Base-by-base conservation (phyloP, 2,113 vertebrate genomes). In the Protobothrops mucrosquamatus region DNA sequence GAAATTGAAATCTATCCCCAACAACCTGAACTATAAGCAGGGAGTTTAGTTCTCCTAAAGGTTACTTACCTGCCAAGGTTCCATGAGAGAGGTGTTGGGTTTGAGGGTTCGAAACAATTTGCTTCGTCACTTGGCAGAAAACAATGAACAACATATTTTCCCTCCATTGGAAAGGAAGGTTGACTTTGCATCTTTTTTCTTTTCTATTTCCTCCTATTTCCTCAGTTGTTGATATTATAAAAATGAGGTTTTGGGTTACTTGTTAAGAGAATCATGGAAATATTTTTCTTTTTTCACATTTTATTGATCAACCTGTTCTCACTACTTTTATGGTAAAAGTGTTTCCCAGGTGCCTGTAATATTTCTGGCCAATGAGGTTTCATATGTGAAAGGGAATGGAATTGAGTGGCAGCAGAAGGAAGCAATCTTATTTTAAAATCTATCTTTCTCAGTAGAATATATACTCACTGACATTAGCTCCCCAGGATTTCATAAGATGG, bases 1-100 rank as follows among this genome's bases (percentile, higher is more conserved):
- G 87, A 90, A 26, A 57, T 51, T 29, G 90, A 81, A 92, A 85
- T 74, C 85, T 81, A 92, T 88, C n/a, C n/a, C 88, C 90, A 94
- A 91, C 48, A 39, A 20, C 10, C 90, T 93, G 3, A 23, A 48
- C 23, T 18, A 52, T n/a, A 93, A 34, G 74, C 74, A 39, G 18
- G n/a, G 34, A 81, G 18, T 81, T 81, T 81, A 3, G 1, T 81
- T 81, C 74, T 81, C 2, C 15, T 81, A 81, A 34, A 81, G 34
- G 7, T 81, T 43, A 39, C 69, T 22, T 39, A 22, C 7, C 34
- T 81, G 15, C 51, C 54, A 22, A 87, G 86, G 11, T 89, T 57
- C 20, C 34, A 26, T 57, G n/a, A 22, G 22, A 20, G 29, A 89
- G 48, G 4, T 57, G 88, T 7, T 81, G 39, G 7, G 7, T 81